Conservation (phyloP, 2,113 vertebrate species). For the Azemiops feae region DNA sequence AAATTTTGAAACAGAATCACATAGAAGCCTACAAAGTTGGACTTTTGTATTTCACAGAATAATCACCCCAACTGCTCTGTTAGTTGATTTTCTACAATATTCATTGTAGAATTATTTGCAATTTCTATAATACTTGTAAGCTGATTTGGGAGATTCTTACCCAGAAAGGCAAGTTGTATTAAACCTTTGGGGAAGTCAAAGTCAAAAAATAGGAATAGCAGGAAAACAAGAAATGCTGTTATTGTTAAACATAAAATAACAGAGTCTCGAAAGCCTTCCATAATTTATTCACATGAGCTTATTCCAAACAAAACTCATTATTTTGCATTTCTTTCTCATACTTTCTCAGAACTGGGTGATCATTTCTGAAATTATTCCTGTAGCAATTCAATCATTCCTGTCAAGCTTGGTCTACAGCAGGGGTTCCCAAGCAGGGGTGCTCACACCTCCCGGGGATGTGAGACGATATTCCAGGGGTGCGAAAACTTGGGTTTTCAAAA, state of each 20-base stretch:
- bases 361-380: background rate
- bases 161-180: background rate
- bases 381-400: background rate
- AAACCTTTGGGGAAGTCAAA: background rate
- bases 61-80: background rate
- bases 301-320: background rate
- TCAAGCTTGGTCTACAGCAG: background rate
- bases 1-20: slow-evolving; percentile 12
- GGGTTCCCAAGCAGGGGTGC: too few relatives aligned
- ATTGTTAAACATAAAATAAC: background rate
- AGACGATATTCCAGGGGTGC: too few relatives aligned
- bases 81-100: background rate
- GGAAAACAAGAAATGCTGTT: background rate
- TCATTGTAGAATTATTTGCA: background rate
- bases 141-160: background rate
- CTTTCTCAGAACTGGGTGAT: background rate
- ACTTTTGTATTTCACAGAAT: background rate
- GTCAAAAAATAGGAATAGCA: background rate
- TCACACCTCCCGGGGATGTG: too few relatives aligned
- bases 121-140: background rate
- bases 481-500: too few relatives aligned
- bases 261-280: background rate
- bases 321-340: background rate
- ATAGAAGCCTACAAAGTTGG: slow-evolving; percentile 6
- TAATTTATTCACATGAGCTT: background rate